Conservation (phyloP, 2,797 vertebrate species). For the Platyrinchus mystaceus region DNA sequence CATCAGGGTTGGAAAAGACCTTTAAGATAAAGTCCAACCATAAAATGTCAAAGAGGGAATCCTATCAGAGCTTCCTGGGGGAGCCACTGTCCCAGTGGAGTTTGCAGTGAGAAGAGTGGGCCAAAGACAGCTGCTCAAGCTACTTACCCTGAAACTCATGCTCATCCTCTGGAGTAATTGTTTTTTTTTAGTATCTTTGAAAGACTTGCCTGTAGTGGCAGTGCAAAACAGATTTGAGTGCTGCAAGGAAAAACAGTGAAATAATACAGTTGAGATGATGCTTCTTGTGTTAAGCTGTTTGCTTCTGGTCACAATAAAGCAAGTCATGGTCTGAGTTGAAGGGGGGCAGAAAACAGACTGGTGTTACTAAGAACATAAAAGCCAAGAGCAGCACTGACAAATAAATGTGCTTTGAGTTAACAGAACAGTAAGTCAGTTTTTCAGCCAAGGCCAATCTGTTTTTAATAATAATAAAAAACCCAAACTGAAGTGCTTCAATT, state of each 20-base stretch:
- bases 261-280: neutral
- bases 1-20: neutral
- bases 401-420: slow-evolving; percentile 19
- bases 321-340: neutral
- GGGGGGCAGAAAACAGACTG: neutral
- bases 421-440: neutral
- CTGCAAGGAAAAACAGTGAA: neutral
- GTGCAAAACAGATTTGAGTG: neutral
- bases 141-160: neutral
- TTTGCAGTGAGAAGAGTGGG: neutral
- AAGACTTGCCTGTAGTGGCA: neutral
- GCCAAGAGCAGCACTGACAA: neutral
- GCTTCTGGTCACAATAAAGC: neutral
- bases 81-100: neutral
- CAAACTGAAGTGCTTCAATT: neutral
- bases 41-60: neutral
- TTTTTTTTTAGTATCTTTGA: neutral
- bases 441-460: neutral
- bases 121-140: neutral
- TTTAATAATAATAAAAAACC: neutral
- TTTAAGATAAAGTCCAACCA: neutral
- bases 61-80: neutral
- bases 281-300: neutral
- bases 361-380: neutral
- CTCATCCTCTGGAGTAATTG: neutral